Evolutionary conservation across 2,888 invertebrate species (phyloP), one percentile per base, ranked within the genome.

Genomic region (Timandra comae): DNA sequence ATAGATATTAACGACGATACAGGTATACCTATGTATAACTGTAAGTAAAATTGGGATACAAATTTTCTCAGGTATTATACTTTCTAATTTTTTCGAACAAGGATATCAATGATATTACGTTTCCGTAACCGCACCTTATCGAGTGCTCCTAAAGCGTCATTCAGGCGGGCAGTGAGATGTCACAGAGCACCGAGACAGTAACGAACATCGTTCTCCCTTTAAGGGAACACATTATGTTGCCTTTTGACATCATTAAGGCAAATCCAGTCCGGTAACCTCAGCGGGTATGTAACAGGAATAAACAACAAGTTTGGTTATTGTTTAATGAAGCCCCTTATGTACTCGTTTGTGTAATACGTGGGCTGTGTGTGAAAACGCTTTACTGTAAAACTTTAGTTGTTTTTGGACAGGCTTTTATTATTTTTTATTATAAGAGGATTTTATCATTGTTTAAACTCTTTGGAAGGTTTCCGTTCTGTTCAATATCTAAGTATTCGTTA

Each of bases 201-300:
- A 81, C 80, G 80, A 81, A 80, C 73, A 52, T 56, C n/a, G 52
- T 47, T 51, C 49, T 55, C 79, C 75, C 62, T 72, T 75, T 79
- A 81, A 58, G 80, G 80, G 56, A 62, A 49, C 65, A 65, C 67
- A 72, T 80, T 77, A 78, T 73, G 71, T 73, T 69, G 69, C 67
- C 72, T 80, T 75, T 80, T 81, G 81, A 80, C 77, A 80, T 82
- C 79, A 81, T 82, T 82, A 82, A 77, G 66, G 62, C 53, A 53
- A 60, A 1, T 9, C 2, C 22, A 5, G 24, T 10, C 10, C 24
- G 6, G 7, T 10, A 24, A 24, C 24, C 24, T 7, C 8, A 28
- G n/a, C 39, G 37, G 42, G 42, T 46, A 43, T 46, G 46, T 43
- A n/a, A n/a, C n/a, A 49, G 46, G 49, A 49, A 49, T 41, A 36